Evolutionary conservation across 2,113 vertebrate genomes (phyloP).

Genomic region (Uropsilus gracilis): DNA sequence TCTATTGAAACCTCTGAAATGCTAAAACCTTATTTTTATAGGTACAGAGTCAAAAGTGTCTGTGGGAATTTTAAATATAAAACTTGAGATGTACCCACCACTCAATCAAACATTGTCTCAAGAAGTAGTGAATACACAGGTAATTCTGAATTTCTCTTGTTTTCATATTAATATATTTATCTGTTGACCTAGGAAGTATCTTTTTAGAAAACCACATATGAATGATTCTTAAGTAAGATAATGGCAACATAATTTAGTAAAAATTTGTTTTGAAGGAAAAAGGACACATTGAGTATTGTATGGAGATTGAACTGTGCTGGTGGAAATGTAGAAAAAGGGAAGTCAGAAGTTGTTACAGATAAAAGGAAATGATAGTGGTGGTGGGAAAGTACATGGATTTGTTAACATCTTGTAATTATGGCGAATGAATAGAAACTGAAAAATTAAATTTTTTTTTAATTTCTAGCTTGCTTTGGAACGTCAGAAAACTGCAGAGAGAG

Average conservation of each 20-base stretch:
- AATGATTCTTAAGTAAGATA: conserved; percentile 8
- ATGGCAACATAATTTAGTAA: background rate
- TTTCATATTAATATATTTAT: conserved; percentile 15
- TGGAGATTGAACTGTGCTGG: background rate
- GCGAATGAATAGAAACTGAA: conserved; percentile 15
- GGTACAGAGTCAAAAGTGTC: conserved; percentile 96
- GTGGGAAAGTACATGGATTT: background rate
- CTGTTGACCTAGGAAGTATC: background rate
- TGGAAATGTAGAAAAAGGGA: background rate
- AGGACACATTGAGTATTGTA: background rate
- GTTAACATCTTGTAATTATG: background rate
- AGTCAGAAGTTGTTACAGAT: background rate
- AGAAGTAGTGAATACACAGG: conserved; percentile 95
- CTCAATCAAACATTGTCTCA: conserved; percentile 89
- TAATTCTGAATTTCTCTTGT: conserved; percentile 69
- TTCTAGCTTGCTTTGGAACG: conserved; percentile 94
- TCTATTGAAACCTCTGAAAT: conserved; percentile 48
- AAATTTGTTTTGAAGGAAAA: background rate
- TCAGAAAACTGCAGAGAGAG: conserved; percentile 95
- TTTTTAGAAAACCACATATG: conserved; percentile 3
- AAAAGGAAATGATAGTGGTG: background rate
- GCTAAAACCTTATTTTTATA: conserved; percentile 83
- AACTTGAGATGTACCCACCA: conserved; percentile 94
- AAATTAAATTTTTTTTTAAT: background rate
- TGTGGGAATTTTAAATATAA: conserved; percentile 94